These are phyloP conservation scores for Perca flavescens DNA, from an alignment of 2,113 vertebrate species.

Conservation along the genomic window DNA sequence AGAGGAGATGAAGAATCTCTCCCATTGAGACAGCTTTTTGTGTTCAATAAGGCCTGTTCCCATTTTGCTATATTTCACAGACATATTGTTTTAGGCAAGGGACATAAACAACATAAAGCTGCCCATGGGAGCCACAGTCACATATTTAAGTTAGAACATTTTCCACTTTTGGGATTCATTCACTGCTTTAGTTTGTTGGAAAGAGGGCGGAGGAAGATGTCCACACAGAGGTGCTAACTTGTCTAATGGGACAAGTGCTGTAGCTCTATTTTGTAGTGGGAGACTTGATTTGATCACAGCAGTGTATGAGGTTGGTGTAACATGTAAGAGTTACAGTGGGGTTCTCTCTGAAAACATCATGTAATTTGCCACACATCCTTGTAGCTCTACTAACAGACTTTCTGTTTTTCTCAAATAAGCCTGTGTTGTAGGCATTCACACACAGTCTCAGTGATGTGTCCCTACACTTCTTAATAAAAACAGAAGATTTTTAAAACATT, in stretches of 20 bases:
- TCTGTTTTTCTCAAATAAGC: not conserved
- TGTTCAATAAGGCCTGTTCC: not conserved
- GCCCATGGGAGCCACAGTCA: not conserved
- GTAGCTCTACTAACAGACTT: not conserved
- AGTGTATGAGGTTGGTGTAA: not conserved
- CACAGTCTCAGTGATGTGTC: not conserved
- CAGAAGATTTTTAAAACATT: not conserved
- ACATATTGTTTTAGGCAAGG: constrained; percentile 1
- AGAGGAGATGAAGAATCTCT: constrained; percentile 34
- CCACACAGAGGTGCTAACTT: not conserved
- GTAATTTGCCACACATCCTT: not conserved
- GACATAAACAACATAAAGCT: not conserved
- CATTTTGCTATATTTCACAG: not conserved
- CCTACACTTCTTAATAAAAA: not conserved
- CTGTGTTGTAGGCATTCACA: not conserved
- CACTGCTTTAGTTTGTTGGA: not conserved
- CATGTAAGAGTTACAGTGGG: not conserved
- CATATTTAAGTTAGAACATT: not conserved
- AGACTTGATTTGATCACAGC: not conserved
- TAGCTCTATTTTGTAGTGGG: not conserved
- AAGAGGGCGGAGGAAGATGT: not conserved
- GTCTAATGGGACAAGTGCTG: not conserved
- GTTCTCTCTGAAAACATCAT: not conserved
- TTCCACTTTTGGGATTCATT: not conserved
- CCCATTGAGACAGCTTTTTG: constrained; percentile 7